A percentile compares a stretch with the other conserved stretches of the same genome.
Evolutionary conservation across 2,113 vertebrate genomes (phyloP).

Genomic region (Romanogobio albipinnatus): DNA sequence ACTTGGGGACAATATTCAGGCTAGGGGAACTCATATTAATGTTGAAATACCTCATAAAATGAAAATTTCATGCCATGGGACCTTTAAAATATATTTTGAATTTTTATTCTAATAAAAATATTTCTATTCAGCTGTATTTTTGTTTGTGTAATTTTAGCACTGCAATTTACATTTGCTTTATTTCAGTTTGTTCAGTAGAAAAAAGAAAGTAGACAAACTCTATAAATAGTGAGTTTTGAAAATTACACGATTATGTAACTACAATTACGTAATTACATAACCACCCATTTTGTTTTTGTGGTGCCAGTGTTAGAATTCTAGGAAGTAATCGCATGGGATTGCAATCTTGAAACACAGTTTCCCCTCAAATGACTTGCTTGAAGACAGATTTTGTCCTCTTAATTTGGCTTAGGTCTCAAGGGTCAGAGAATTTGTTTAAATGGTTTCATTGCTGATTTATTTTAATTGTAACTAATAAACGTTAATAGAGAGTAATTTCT

Average conservation of each 20-base stretch:
- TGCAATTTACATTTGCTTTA: background rate
- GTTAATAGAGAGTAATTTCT: background rate
- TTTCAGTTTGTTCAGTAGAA: too few relatives aligned
- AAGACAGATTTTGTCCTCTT: background rate
- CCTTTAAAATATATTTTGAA: too few relatives aligned
- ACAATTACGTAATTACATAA: background rate
- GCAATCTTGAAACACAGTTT: slow-evolving; percentile 12
- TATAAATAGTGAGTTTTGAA: too few relatives aligned
- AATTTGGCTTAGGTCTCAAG: background rate
- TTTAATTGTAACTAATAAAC: background rate
- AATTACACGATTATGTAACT: too few relatives aligned
- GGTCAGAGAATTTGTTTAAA: background rate
- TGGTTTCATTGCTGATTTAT: background rate
- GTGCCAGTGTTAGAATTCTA: slow-evolving; percentile 32
- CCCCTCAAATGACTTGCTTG: background rate
- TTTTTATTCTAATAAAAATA: too few relatives aligned
- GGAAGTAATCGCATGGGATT: background rate
- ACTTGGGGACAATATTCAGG: too few relatives aligned
- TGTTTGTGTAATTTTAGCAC: background rate
- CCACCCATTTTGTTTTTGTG: background rate
- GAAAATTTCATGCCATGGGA: too few relatives aligned
- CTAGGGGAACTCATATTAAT: too few relatives aligned
- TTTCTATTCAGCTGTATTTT: background rate
- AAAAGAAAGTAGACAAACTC: too few relatives aligned
- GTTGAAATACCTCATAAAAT: too few relatives aligned